Conservation (phyloP, 2,888 invertebrate genomes). For the Ashinkailepas kermadecensis region DNA sequence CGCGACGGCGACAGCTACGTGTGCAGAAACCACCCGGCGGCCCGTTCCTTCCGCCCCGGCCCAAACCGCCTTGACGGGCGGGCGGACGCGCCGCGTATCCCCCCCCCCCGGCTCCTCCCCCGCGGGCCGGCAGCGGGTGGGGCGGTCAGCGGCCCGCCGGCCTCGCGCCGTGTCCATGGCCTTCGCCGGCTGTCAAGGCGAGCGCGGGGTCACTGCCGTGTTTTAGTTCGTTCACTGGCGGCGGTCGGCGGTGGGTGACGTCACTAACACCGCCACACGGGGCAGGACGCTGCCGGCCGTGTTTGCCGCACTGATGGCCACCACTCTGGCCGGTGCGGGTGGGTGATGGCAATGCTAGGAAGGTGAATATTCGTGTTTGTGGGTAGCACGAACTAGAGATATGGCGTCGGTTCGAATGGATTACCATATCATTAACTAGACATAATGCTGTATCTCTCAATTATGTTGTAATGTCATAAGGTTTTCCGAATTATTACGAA, state of each 20-base stretch:
- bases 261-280: too few relatives aligned
- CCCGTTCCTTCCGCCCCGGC: neutral
- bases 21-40: neutral
- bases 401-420: too few relatives aligned
- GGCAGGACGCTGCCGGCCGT: too few relatives aligned
- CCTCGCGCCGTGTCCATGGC: neutral
- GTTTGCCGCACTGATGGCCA: too few relatives aligned
- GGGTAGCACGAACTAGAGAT: too few relatives aligned
- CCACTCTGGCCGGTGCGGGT: too few relatives aligned
- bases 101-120: neutral
- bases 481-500: too few relatives aligned
- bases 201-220: slow-evolving; percentile 4
- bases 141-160: neutral
- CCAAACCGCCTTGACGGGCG: neutral
- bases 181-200: neutral
- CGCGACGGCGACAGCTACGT: neutral
- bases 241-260: neutral
- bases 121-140: neutral
- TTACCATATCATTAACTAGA: too few relatives aligned
- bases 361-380: too few relatives aligned
- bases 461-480: too few relatives aligned
- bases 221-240: slow-evolving; percentile 9
- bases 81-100: neutral
- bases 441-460: too few relatives aligned
- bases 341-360: too few relatives aligned